phyloP scores from a whole-genome alignment of 1,140 invertebrate genomes.

The Cylas formicarius region DNA sequence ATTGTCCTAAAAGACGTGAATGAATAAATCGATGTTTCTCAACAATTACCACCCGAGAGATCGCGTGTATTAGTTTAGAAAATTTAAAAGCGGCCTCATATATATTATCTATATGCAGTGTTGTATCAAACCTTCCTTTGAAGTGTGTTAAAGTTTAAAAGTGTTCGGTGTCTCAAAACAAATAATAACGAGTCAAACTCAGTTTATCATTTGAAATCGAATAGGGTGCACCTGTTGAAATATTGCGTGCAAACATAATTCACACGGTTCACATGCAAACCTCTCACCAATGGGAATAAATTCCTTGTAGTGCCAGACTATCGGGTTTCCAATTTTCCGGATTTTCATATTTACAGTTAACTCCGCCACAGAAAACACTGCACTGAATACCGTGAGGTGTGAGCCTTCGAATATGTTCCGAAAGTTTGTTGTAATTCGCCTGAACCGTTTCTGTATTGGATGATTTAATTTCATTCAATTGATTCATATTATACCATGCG shows the following conservation, averaged over 20 bases:
- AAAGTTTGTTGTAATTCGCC: slow-evolving; percentile 40
- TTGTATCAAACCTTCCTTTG: too few relatives aligned
- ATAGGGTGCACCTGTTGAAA: slow-evolving; percentile 18
- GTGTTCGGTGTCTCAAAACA: not conserved
- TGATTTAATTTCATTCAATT: slow-evolving; percentile 8
- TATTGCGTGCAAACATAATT: slow-evolving; percentile 2
- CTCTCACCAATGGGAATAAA: slow-evolving; percentile 77
- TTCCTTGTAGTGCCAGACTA: slow-evolving; percentile 65
- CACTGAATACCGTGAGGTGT: slow-evolving; percentile 64
- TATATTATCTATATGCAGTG: too few relatives aligned
- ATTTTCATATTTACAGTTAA: slow-evolving; percentile 73
- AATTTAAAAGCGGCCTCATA: too few relatives aligned
- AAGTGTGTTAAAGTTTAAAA: slow-evolving; percentile 1
- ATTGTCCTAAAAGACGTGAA: too few relatives aligned
- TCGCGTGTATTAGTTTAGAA: too few relatives aligned
- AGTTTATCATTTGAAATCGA: slow-evolving; percentile 1
- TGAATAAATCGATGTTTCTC: too few relatives aligned
- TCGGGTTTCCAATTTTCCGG: slow-evolving; percentile 56
- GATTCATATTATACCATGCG: slow-evolving; percentile 11
- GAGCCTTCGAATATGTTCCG: slow-evolving; percentile 41
- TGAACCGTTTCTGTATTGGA: slow-evolving; percentile 23
- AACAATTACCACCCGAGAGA: too few relatives aligned
- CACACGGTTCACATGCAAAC: not conserved
- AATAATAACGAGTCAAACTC: too few relatives aligned
- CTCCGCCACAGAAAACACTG: slow-evolving; percentile 74